Percentiles rank a stretch among this genome's conserved stretches.
phyloP scores from a whole-genome alignment of 1,140 invertebrate species.

The Chionoecetes opilio region DNA sequence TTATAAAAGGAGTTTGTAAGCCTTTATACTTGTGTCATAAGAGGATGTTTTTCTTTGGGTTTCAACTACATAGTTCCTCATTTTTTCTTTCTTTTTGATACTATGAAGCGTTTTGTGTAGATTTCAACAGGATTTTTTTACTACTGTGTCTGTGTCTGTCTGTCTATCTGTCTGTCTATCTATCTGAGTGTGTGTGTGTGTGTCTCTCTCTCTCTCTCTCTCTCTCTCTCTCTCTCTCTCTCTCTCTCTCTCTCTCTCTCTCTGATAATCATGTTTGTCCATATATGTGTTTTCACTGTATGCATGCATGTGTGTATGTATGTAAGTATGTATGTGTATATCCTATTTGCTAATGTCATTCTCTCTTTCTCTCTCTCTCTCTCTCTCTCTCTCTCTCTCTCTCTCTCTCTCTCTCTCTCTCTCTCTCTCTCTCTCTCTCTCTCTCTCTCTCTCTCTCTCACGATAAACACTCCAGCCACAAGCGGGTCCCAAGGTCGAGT shows the following conservation, averaged over 20 bases:
- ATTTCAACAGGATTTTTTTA: not conserved
- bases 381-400: not conserved
- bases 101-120: not conserved
- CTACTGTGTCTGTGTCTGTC: not conserved
- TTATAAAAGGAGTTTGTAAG: not conserved
- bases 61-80: no score
- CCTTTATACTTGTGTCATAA: not conserved
- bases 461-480: slow-evolving; percentile 1
- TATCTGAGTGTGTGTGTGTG: not conserved
- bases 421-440: not conserved
- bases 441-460: slow-evolving; percentile 28
- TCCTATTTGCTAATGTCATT: not conserved
- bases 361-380: slow-evolving; percentile 7
- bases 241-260: slow-evolving; percentile 45
- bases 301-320: not conserved
- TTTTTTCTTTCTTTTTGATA: not conserved
- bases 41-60: not conserved
- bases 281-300: not conserved
- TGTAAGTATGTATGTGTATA: slow-evolving; percentile 19
- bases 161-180: not conserved
- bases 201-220: slow-evolving; percentile 20
- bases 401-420: slow-evolving; percentile 35
- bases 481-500: slow-evolving; percentile 23
- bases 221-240: slow-evolving; percentile 37
- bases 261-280: not conserved